A percentile compares a stretch with the other conserved stretches of the same genome.
These are phyloP conservation scores for Ctenoplectra terminalis DNA, from an alignment of 1,140 invertebrate species.

Conservation along the genomic window DNA sequence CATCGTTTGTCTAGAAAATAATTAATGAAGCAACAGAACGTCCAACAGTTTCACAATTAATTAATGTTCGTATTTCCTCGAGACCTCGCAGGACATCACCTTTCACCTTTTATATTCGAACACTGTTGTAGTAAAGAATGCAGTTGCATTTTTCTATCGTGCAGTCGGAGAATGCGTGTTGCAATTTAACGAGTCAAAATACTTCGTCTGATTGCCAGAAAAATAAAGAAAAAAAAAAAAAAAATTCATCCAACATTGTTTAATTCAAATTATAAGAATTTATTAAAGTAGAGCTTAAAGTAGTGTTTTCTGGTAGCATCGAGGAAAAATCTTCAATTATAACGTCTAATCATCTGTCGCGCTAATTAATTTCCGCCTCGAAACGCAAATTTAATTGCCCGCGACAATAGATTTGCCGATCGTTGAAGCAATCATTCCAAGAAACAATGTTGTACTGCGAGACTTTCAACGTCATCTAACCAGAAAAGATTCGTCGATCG, in stretches of 20 bases:
- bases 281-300: too few relatives aligned
- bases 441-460: neutral
- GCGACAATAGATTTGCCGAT: neutral
- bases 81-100: neutral
- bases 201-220: neutral
- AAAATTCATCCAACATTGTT: neutral
- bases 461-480: neutral
- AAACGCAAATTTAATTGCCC: conserved; percentile 2
- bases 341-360: neutral
- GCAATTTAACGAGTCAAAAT: neutral
- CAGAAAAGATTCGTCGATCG: neutral
- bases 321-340: neutral
- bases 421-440: neutral
- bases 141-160: neutral
- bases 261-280: neutral
- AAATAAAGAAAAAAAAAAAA: neutral
- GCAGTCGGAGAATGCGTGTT: neutral
- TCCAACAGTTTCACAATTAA: neutral
- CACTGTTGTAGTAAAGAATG: neutral
- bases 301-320: neutral
- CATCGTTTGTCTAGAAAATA: neutral
- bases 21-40: neutral
- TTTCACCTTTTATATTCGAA: neutral
- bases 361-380: conserved; percentile 9
- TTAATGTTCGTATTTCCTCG: neutral